Percentiles rank a stretch among this genome's conserved stretches.
Conservation (phyloP, 2,797 vertebrate species). For the Fistularia commersonii region DNA sequence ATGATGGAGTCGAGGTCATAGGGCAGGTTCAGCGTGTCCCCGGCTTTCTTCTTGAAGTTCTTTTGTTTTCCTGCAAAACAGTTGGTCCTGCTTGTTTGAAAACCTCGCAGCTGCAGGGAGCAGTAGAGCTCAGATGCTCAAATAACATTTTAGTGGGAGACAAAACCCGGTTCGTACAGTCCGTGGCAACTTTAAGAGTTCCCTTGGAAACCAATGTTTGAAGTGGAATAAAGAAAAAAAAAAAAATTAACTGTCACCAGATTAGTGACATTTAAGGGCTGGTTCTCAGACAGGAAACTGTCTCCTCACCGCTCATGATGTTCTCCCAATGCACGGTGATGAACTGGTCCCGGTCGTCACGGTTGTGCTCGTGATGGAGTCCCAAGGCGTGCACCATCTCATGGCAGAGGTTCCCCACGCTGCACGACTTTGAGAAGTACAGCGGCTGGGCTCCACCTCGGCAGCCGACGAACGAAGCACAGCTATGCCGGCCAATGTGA, state of each 20-base stretch:
- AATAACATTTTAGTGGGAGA: too few relatives aligned
- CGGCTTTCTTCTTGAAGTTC: conserved; percentile 18
- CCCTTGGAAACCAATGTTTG: too few relatives aligned
- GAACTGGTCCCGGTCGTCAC: conserved; percentile 26
- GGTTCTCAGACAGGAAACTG: too few relatives aligned
- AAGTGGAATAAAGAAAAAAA: too few relatives aligned
- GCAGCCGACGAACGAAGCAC: conserved; percentile 40
- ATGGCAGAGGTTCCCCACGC: conserved; percentile 42
- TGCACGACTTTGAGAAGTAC: neutral
- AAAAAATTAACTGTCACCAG: neutral
- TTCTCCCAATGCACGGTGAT: conserved; percentile 31
- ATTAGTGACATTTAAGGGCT: neutral
- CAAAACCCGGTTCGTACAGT: too few relatives aligned
- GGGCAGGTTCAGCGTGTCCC: conserved; percentile 34
- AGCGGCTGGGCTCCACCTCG: conserved; percentile 34
- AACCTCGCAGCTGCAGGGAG: too few relatives aligned
- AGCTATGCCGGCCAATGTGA: conserved; percentile 16
- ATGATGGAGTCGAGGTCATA: conserved; percentile 53
- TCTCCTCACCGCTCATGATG: conserved; percentile 22
- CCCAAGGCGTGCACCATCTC: conserved; percentile 56
- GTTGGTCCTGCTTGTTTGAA: too few relatives aligned
- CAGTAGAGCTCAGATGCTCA: too few relatives aligned
- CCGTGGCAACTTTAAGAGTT: too few relatives aligned
- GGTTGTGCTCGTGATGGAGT: conserved; percentile 54
- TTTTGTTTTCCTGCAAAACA: conserved; percentile 12